These are phyloP conservation scores for Synchiropus splendidus DNA, from an alignment of 2,113 vertebrate species.

Conservation along the genomic window DNA sequence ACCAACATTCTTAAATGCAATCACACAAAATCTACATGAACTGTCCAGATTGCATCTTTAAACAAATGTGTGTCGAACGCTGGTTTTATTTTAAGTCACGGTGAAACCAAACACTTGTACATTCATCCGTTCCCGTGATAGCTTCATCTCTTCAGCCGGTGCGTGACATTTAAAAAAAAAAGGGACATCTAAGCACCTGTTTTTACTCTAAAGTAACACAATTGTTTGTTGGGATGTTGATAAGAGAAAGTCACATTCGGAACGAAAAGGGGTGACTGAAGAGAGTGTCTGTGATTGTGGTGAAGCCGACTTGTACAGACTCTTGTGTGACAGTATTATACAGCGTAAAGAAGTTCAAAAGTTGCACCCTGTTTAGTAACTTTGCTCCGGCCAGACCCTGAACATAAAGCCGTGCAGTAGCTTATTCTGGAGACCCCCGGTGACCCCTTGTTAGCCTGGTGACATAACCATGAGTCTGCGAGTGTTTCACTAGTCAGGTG, in stretches of 20 bases:
- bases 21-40: no score
- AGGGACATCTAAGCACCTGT: conserved; percentile 31
- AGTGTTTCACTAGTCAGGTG: conserved; percentile 5
- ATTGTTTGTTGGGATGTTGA: conserved; percentile 31
- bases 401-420: conserved; percentile 42
- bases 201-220: conserved; percentile 14
- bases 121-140: conserved; percentile 41
- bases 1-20: no score
- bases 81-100: conserved; percentile 32
- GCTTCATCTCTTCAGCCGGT: conserved; percentile 12
- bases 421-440: conserved; percentile 45
- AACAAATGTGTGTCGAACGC: conserved; percentile 31
- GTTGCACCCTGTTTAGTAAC: conserved; percentile 60
- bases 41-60: conserved; percentile 10
- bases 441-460: conserved; percentile 26
- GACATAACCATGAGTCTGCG: conserved; percentile 19
- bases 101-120: conserved; percentile 42
- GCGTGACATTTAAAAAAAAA: conserved; percentile 1
- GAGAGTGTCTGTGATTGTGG: no score
- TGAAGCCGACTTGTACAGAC: no score
- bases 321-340: neutral
- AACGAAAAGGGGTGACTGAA: conserved; percentile 5
- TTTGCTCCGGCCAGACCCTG: conserved; percentile 54
- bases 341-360: conserved; percentile 7
- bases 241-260: conserved; percentile 46